These are phyloP conservation scores for Dendrolimus houi DNA, from an alignment of 2,888 invertebrate genomes.

Conservation along the genomic window DNA sequence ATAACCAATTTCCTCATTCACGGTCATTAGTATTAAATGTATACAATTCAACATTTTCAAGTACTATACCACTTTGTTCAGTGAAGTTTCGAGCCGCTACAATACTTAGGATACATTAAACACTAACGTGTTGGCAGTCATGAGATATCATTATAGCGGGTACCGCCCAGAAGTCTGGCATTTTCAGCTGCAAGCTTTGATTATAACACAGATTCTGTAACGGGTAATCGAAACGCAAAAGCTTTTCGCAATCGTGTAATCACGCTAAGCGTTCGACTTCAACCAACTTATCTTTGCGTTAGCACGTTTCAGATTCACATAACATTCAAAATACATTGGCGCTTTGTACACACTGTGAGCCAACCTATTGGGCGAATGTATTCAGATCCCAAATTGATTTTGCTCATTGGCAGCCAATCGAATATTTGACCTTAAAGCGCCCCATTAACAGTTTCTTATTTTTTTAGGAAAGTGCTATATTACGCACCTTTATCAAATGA, in stretches of 20 bases:
- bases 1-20: constrained; percentile 47
- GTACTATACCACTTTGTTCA: constrained; percentile 38
- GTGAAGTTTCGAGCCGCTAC: constrained; percentile 25
- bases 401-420: no score
- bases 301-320: background rate
- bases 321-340: no score
- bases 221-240: constrained; percentile 42
- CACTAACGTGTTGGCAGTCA: constrained; percentile 48
- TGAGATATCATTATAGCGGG: constrained; percentile 47
- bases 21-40: constrained; percentile 39
- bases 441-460: no score
- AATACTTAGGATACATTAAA: constrained; percentile 51
- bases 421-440: no score
- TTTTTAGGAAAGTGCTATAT: no score
- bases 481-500: no score
- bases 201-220: constrained; percentile 50
- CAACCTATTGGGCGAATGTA: no score
- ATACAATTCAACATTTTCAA: constrained; percentile 47
- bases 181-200: constrained; percentile 48
- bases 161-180: constrained; percentile 41
- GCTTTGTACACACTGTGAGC: no score
- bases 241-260: constrained; percentile 51
- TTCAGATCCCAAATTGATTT: no score
- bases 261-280: constrained; percentile 8
- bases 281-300: background rate